These are phyloP conservation scores for Cacoxenus indagator DNA, from an alignment of 2,888 invertebrate species.

Conservation along the genomic window DNA sequence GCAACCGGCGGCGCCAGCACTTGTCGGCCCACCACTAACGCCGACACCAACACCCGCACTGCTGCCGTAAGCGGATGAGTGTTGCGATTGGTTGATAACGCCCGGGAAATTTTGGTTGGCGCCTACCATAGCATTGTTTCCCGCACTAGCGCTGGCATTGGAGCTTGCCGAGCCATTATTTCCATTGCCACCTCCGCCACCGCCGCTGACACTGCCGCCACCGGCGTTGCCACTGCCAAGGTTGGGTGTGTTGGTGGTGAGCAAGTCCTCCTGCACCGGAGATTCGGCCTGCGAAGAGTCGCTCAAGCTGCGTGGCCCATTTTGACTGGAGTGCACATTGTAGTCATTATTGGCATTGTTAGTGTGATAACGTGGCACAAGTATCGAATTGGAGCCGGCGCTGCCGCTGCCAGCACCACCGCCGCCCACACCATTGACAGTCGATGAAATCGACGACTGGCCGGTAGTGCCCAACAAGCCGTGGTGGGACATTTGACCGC, in stretches of 20 bases:
- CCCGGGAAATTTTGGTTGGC: conserved; percentile 72
- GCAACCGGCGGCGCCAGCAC: conserved; percentile 72
- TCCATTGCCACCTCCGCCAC: conserved; percentile 71
- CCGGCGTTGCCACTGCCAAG: conserved; percentile 74
- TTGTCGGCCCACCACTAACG: conserved; percentile 49
- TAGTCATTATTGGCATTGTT: conserved; percentile 77
- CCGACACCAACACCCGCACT: conserved; percentile 68
- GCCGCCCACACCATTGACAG: conserved; percentile 62
- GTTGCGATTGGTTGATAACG: conserved; percentile 73
- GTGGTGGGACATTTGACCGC: conserved; percentile 72
- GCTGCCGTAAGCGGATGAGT: conserved; percentile 68
- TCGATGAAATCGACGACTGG: conserved; percentile 70
- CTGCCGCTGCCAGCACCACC: conserved; percentile 44
- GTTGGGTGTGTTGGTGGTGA: conserved; percentile 77
- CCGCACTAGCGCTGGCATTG: conserved; percentile 45
- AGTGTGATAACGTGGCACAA: conserved; percentile 79
- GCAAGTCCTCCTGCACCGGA: conserved; percentile 83
- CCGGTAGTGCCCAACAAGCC: conserved; percentile 69
- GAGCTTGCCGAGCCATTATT: conserved; percentile 39
- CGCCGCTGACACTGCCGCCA: conserved; percentile 59
- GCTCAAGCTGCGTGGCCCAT: conserved; percentile 82
- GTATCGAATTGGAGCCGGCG: conserved; percentile 69
- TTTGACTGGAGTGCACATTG: conserved; percentile 73
- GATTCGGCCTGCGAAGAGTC: conserved; percentile 88
- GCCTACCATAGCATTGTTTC: conserved; percentile 56